Base-by-base conservation (phyloP, 92 coral and sea anemone species). In the Epizoanthus fatuus region DNA sequence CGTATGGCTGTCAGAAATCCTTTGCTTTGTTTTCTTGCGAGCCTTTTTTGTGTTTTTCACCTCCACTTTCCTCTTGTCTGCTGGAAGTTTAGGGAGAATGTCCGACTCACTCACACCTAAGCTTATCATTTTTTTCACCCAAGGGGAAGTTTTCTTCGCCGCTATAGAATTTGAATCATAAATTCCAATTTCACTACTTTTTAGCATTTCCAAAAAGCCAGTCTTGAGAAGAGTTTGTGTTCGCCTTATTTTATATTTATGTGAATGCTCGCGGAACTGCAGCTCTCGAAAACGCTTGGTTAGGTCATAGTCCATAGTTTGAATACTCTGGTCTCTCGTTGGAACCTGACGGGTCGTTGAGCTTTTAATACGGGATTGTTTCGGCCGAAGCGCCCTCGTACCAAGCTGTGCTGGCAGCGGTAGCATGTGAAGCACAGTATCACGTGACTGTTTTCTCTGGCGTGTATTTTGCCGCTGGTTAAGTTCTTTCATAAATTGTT, bases 151-250 rank as follows among this genome's bases (percentile, higher is more conserved):
- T 39, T 58, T 59, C 37, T 92, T 87, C 51, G 37, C 20, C 20
- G 69, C 80, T 86, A 87, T 81, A 17, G 81, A 13, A 37, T 81
- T 84, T 40, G 77, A 32, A 32, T 94, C 98, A 78, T 90, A 94
- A 75, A 94, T 94, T 71, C 98, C 98, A 40, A 65, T 59, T 55
- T 86, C 90, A 71, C 94, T 94, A 47, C 70, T 78, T 55, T 90
- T 88, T 15, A 94, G 86, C 98, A 94, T 94, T 87, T 90, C 90
- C 67, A 94, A 51, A 39, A 92, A 94, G 32, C 74, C 86, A 9
- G 89, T 93, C 22, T 86, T 81, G 65, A 60, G 39, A 45, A 71
- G 74, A 3, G 71, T 45, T 44, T 68, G 63, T 7, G 65, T n/a
- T 25, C 25, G 22, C 38, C 70, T 77, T 62, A 77, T 20, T 77